phyloP scores from a whole-genome alignment of 2,113 vertebrate species.

The Porphyrio hochstetteri region DNA sequence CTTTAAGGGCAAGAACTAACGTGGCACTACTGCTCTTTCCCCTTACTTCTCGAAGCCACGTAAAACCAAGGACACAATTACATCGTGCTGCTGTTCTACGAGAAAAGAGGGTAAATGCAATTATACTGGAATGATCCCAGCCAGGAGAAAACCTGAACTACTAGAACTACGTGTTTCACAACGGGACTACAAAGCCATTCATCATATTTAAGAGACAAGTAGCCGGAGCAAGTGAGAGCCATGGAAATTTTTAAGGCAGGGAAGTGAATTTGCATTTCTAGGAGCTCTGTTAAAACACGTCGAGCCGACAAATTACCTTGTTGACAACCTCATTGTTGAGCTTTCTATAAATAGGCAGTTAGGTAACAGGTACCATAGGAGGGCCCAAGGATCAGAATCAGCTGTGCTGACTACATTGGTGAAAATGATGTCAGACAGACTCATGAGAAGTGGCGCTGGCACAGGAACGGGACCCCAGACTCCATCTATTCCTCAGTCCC shows the following conservation, averaged over 20 bases:
- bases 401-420: background rate
- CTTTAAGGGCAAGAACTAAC: background rate
- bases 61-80: background rate
- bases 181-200: background rate
- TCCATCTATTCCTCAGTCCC: background rate
- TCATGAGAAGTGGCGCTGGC: background rate
- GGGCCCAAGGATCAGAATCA: background rate
- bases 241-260: background rate
- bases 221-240: background rate
- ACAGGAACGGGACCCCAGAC: background rate
- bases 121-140: conserved; percentile 10
- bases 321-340: background rate
- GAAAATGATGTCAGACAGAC: background rate
- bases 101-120: background rate
- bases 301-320: background rate
- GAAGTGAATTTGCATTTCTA: background rate
- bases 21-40: background rate
- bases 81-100: background rate
- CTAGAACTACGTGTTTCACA: background rate
- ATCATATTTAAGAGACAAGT: background rate
- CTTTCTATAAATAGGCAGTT: background rate
- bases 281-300: background rate
- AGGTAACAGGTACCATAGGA: background rate
- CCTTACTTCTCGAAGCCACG: background rate
- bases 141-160: conserved; percentile 45